A percentile compares a stretch with the other conserved stretches of the same genome.
Conservation (phyloP, 1,140 invertebrate genomes). For the Drosophila ironensis region DNA sequence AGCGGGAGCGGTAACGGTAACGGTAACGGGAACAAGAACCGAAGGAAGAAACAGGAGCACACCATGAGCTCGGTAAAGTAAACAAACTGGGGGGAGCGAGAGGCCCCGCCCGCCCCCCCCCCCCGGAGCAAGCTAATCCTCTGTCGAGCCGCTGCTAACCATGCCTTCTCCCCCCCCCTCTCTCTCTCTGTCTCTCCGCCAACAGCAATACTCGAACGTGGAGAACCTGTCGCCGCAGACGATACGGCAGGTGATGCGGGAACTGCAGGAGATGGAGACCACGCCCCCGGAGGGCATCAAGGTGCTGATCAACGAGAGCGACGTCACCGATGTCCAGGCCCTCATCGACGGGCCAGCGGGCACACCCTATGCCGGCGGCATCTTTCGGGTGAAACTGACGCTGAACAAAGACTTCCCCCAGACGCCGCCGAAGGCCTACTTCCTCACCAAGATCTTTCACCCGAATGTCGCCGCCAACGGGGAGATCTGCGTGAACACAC, state of each 20-base stretch:
- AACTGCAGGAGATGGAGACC: constrained; percentile 89
- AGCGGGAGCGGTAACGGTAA: background rate
- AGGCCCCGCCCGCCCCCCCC: too few relatives aligned
- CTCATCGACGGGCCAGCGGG: constrained; percentile 94
- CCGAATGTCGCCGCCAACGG: constrained; percentile 97
- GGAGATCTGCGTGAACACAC: constrained; percentile 98
- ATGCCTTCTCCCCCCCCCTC: too few relatives aligned
- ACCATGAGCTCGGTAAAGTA: constrained; percentile 72
- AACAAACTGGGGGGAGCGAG: too few relatives aligned
- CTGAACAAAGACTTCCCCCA: constrained; percentile 96
- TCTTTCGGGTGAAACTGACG: constrained; percentile 94
- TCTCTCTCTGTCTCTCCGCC: too few relatives aligned
- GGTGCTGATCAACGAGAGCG: constrained; percentile 93
- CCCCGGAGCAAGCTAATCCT: too few relatives aligned
- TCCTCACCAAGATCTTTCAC: constrained; percentile 98
- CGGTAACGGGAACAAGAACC: background rate
- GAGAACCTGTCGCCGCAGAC: constrained; percentile 97
- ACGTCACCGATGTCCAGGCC: constrained; percentile 96
- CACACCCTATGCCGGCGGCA: constrained; percentile 92
- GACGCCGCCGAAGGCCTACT: constrained; percentile 96
- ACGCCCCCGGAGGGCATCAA: constrained; percentile 94
- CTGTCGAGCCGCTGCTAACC: too few relatives aligned
- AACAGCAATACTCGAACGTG: constrained; percentile 90
- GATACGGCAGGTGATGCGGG: constrained; percentile 91
- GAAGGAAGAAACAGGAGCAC: constrained; percentile 19